Percentiles rank a stretch among this genome's conserved stretches.
Conservation (phyloP, 2,113 vertebrate genomes). For the Anolis carolinensis region DNA sequence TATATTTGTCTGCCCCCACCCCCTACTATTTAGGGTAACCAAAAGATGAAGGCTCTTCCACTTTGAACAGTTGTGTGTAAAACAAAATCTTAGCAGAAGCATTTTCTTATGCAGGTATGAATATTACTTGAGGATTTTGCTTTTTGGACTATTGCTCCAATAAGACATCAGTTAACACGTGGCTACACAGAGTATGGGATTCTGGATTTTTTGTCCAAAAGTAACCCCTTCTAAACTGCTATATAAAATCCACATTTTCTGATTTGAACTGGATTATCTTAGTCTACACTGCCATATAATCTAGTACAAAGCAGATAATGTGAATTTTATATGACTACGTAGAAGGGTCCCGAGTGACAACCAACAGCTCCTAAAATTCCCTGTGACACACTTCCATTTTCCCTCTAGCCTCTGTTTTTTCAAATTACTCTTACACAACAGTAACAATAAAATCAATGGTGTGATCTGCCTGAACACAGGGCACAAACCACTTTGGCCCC, state of each 20-base stretch:
- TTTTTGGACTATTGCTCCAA: no score
- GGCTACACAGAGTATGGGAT: no score
- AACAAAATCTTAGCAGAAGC: not conserved
- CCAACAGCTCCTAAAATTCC: not conserved
- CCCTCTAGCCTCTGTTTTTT: not conserved
- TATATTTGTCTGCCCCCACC: no score
- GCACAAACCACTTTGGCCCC: not conserved
- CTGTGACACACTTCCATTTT: not conserved
- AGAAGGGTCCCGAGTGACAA: not conserved
- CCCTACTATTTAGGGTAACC: not conserved
- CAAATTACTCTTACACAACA: not conserved
- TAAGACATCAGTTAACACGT: no score
- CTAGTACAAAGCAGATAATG: no score
- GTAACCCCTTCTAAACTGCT: no score
- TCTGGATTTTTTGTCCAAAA: no score
- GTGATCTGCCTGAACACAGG: not conserved
- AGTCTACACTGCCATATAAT: no score
- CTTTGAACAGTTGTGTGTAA: not conserved
- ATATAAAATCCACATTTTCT: no score
- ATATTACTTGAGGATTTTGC: no score
- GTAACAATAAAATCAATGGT: not conserved
- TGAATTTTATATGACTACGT: no score
- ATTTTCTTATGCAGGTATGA: not conserved
- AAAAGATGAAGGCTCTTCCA: not conserved
- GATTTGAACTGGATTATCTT: no score